Percentiles rank a stretch among this genome's conserved stretches.
Evolutionary conservation across 2,797 vertebrate genomes (phyloP).

Genomic region (Onychomys arenicola): DNA sequence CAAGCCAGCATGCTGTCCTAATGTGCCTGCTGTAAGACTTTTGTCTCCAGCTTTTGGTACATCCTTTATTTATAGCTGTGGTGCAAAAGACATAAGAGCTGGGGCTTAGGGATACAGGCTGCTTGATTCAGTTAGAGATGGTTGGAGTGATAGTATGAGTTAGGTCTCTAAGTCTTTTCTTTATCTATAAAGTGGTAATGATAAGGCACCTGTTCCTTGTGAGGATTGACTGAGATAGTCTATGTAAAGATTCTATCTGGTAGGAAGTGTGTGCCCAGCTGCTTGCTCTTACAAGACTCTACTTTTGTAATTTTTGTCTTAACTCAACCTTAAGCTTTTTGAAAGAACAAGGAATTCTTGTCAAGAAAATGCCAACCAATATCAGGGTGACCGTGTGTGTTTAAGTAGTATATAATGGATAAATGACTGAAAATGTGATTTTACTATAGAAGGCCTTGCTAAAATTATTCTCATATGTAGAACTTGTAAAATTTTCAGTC

Average conservation of each 20-base stretch:
- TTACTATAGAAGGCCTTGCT: slow-evolving; percentile 5
- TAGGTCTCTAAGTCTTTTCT: not conserved
- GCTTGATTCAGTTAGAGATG: not conserved
- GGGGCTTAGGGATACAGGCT: not conserved
- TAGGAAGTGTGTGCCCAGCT: not conserved
- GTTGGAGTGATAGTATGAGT: not conserved
- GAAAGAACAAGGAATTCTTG: not conserved
- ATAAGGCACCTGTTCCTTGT: not conserved
- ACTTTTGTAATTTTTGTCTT: not conserved
- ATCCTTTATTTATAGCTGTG: not conserved
- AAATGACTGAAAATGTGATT: slow-evolving; percentile 27
- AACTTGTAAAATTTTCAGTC: not conserved
- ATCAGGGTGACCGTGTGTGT: not conserved
- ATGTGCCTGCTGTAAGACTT: not conserved
- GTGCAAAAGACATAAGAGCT: not conserved
- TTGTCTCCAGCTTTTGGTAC: not conserved
- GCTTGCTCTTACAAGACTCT: not conserved
- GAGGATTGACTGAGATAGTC: not conserved
- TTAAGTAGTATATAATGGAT: slow-evolving; percentile 25
- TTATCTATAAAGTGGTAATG: slow-evolving; percentile 3
- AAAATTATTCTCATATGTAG: slow-evolving; percentile 36
- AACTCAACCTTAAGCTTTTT: not conserved
- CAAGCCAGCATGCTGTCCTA: not conserved
- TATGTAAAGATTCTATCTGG: not conserved
- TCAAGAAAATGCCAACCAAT: not conserved